Conservation (phyloP, 2,888 invertebrate genomes). For the Slavum lentiscoides region DNA sequence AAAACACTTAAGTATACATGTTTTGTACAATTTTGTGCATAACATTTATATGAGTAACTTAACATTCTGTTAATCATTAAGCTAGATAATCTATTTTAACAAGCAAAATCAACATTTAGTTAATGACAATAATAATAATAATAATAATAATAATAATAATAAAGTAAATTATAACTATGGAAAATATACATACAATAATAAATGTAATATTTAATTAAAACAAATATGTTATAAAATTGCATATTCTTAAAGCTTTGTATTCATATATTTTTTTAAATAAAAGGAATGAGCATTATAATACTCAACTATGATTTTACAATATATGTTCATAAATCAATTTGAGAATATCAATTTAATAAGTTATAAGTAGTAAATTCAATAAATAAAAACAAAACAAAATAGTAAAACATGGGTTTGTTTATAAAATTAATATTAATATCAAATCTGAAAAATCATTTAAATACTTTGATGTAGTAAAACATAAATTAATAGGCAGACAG, state of each 20-base stretch:
- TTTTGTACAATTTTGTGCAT: conserved; percentile 47
- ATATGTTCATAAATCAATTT: background rate
- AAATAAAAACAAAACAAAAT: background rate
- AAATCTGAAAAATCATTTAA: background rate
- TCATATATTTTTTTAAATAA: background rate
- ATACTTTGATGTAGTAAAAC: background rate
- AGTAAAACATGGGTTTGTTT: no score
- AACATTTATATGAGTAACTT: conserved; percentile 25
- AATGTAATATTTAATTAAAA: background rate
- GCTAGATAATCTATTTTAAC: conserved; percentile 20
- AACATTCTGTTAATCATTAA: conserved; percentile 26
- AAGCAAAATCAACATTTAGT: conserved; percentile 23
- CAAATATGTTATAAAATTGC: background rate
- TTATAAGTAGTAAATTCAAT: background rate
- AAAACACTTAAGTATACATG: conserved; percentile 39
- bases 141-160: conserved; percentile 9
- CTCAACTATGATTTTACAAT: background rate
- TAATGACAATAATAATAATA: conserved; percentile 14
- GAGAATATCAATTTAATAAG: background rate
- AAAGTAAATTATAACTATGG: background rate
- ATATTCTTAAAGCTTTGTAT: background rate
- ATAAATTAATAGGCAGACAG: background rate
- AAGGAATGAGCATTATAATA: conserved; percentile 6
- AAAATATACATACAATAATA: conserved; percentile 22
- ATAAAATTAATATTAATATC: background rate